Conservation (phyloP, 30 jellyfish, hydroid and myxozoan species). For the Clytia hemisphaerica region DNA sequence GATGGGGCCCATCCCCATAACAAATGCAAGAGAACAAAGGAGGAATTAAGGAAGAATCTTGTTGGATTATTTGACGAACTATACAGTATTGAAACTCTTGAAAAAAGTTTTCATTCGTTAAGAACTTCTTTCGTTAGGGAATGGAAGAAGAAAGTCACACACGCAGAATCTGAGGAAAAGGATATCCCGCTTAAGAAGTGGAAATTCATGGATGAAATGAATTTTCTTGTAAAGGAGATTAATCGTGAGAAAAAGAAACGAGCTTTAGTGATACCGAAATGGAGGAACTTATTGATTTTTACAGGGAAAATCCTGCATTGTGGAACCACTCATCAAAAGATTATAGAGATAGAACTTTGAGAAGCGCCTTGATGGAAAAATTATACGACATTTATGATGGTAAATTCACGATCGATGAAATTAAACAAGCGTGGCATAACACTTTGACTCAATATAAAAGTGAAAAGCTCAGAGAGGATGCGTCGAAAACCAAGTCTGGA, state of each 20-base stretch:
- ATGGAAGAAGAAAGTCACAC: no score
- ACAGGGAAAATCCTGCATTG: neutral
- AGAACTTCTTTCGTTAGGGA: no score
- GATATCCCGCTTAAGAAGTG: neutral
- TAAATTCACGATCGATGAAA: neutral
- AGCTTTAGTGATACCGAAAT: no score
- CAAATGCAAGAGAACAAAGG: no score
- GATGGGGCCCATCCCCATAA: no score
- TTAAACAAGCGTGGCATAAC: neutral
- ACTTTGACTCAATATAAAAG: neutral
- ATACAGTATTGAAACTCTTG: no score
- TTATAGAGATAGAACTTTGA: neutral
- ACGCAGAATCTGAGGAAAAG: no score
- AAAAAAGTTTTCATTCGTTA: no score
- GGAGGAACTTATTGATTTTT: neutral
- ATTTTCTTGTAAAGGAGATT: neutral
- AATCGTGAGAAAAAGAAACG: neutral
- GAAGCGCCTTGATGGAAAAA: fast-evolving
- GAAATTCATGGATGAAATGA: neutral
- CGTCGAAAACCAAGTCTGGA: slow-evolving; percentile 4
- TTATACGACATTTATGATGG: neutral
- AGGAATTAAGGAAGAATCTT: no score
- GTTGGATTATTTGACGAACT: no score
- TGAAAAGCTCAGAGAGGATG: neutral
- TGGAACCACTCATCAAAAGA: neutral